Percentiles rank a stretch among this genome's conserved stretches.
These are phyloP conservation scores for Drosophila infuscata DNA, from an alignment of 2,888 invertebrate species.

Conservation along the genomic window DNA sequence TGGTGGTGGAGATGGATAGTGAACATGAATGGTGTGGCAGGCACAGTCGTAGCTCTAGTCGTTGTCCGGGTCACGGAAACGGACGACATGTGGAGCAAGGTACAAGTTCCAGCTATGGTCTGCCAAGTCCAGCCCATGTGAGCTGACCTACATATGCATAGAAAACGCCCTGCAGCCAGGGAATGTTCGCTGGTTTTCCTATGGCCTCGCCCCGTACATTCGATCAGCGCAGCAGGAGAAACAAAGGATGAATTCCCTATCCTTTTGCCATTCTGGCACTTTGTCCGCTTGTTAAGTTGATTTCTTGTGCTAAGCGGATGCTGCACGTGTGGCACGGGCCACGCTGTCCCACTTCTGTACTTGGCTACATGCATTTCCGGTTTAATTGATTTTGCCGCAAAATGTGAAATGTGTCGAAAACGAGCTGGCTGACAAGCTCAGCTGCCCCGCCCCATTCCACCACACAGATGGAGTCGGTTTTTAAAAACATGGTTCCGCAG, in stretches of 20 bases:
- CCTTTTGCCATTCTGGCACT: conserved; percentile 48
- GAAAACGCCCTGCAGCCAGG: conserved; percentile 19
- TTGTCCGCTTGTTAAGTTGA: conserved; percentile 72
- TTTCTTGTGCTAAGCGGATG: conserved; percentile 70
- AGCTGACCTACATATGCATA: conserved; percentile 55
- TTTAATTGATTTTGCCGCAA: conserved; percentile 82
- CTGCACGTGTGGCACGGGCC: conserved; percentile 62
- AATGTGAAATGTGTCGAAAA: conserved; percentile 79
- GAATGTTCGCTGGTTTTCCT: conserved; percentile 30
- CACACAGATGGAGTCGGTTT: conserved; percentile 4
- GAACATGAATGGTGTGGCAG: conserved; percentile 42
- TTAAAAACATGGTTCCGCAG: conserved; percentile 14
- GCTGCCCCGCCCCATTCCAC: neutral
- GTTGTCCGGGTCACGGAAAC: conserved; percentile 54
- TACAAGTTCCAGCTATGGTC: conserved; percentile 32
- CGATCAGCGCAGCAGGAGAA: conserved; percentile 34
- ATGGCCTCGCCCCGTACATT: conserved; percentile 14
- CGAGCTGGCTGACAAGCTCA: conserved; percentile 50
- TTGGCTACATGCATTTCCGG: conserved; percentile 76
- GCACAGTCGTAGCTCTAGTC: conserved; percentile 9
- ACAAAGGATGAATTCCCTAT: conserved; percentile 38
- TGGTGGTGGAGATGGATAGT: conserved; percentile 26
- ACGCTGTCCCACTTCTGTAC: conserved; percentile 27
- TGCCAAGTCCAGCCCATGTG: conserved; percentile 17
- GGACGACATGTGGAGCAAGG: conserved; percentile 71